Base-by-base conservation (phyloP, 2,797 vertebrate species). In the Sorex maritimensis region DNA sequence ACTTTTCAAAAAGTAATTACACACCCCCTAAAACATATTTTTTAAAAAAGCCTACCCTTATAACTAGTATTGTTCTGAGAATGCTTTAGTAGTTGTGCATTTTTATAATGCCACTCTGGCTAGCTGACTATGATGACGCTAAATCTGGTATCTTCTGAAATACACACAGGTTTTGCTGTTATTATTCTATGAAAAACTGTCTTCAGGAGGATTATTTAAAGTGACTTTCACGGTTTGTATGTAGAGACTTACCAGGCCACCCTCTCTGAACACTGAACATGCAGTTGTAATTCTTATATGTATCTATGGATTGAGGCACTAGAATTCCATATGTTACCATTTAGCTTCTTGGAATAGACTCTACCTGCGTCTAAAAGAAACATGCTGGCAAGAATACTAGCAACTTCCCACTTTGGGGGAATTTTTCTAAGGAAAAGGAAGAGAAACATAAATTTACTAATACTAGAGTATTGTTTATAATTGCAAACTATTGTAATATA, bases 391-490 rank as follows among this genome's bases (percentile, higher is more conserved):
- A 84, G 61, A 71, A 55, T 41, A 71, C 0, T 26, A 80, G 14
- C 78, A 67, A 92, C 86, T 82, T 88, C 44, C 1, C 12, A 68
- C 44, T n/a, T 10, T 80, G 12, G 15, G 3, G 21, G 10, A 81
- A 65, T 58, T 77, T 69, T 52, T 10, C 41, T 58, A 78, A 93
- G 74, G n/a, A 89, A 58, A 94, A 63, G 44, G 88, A 81, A 34
- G 81, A 24, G 2, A 63, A 90, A 91, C 26, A 77, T 92, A 87
- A 38, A 95, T 90, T 73, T 92, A 65, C 2, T 68, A 86, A 81
- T 78, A 94, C 82, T 72, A 4, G 7, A 83, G 5, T 63, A 24
- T 82, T 81, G 75, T 67, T 95, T 82, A 44, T 46, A n/a, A 69
- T 28, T 91, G 9, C 13, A 86, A 81, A 44, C 12, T 15, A 68